Percentiles rank a stretch among this genome's conserved stretches.
Conservation (phyloP, 2,888 invertebrate genomes). For the Saturnia pavonia region DNA sequence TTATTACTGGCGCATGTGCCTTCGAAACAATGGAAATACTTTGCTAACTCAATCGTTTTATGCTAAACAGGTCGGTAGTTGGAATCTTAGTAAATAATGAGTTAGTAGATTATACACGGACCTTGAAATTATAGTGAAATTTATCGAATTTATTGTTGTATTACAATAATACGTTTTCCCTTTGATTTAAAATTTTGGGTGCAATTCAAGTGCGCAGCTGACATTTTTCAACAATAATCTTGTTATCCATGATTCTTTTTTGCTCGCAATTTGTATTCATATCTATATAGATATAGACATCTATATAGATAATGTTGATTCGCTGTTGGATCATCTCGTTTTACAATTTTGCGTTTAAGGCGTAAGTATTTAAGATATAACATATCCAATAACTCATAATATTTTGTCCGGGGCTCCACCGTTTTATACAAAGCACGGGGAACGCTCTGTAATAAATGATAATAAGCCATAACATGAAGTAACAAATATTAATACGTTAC, state of each 20-base stretch:
- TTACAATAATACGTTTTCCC: background rate
- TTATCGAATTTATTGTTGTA: background rate
- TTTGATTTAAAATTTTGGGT: background rate
- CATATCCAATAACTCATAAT: background rate
- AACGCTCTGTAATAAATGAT: background rate
- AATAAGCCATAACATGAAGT: background rate
- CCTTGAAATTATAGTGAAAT: background rate
- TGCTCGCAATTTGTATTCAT: background rate
- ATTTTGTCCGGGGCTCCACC: background rate
- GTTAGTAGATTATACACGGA: constrained; percentile 41
- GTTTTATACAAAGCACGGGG: background rate
- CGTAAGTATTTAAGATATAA: no score
- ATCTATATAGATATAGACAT: no score
- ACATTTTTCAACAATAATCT: background rate
- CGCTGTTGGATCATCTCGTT: background rate
- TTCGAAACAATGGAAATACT: constrained; percentile 48
- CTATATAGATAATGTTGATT: background rate
- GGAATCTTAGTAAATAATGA: constrained; percentile 42
- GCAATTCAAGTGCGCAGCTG: background rate
- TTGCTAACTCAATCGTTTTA: constrained; percentile 61
- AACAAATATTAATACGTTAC: constrained; percentile 36
- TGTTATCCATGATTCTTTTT: background rate
- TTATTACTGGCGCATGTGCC: constrained; percentile 36
- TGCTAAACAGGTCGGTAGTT: constrained; percentile 48
- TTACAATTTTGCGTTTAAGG: background rate